Evolutionary conservation across 2,113 vertebrate species (phyloP), one percentile per base, ranked within the genome.

Genomic region (Porphyrio hochstetteri): DNA sequence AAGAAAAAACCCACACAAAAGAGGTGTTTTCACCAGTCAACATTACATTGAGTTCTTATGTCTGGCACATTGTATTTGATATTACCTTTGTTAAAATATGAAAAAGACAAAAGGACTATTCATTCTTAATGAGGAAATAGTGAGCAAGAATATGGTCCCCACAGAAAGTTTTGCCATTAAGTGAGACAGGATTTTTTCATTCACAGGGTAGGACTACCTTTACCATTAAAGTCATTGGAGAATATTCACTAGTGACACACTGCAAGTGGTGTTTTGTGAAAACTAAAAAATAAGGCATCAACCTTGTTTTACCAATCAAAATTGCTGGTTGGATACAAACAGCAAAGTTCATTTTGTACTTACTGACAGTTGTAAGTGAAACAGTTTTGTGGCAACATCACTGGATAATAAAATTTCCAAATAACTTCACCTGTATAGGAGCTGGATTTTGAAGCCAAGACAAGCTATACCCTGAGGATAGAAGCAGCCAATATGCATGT

Each of bases 401-500:
- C 53, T 50, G 31, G 28, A 31, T 93, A 85, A 95, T 95, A 87
- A 94, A 79, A 94, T 92, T 93, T 78, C 61, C 42, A 82, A 92
- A 96, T 94, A 71, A 83, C 21, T 90, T 91, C 88, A 63, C 69
- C 42, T 91, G 60, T 57, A 11, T 42, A 99, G 99, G 98, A 99
- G 72, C 96, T 99, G 48, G 99, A 99, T 97, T 99, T 99, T 75
- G 99, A 99, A 98, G 98, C 98, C 40, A 99, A 99, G 92, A 98
- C 98, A 82, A 99, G 98, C 96, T 99, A 99, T 40, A 98, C 98
- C 0, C 94, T 99, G 75, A 98, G 98, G 93, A 98, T 99, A 92
- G 99, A 99, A 97, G 99, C 98, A 74, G 98, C 99, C 16, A 99
- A 99, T 96, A 98, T 98, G 92, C 98, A 99, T 18, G 98, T 99